Percentiles rank a stretch among this genome's conserved stretches.
phyloP scores from a whole-genome alignment of 2,113 vertebrate species.

The Xyrauchen texanus region DNA sequence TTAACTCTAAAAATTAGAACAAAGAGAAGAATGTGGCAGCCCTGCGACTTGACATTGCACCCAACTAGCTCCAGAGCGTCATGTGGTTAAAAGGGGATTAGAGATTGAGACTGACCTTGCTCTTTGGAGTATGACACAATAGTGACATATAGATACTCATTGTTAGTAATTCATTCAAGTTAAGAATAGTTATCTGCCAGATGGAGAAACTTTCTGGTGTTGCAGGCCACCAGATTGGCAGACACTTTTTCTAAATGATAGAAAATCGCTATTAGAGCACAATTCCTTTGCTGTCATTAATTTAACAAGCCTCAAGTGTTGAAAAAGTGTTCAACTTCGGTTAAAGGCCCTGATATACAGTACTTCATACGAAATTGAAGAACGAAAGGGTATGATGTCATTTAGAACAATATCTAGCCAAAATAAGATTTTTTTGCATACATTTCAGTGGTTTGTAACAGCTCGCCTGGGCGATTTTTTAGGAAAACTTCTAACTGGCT shows the following conservation, averaged over 20 bases:
- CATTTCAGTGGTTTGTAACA: no score
- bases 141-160: conserved; percentile 10
- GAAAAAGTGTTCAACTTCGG: background rate
- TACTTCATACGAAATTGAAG: no score
- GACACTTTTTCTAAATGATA: background rate
- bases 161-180: conserved; percentile 29
- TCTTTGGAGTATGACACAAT: conserved; percentile 18
- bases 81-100: conserved; percentile 38
- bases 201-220: background rate
- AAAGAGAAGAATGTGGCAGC: conserved; percentile 41
- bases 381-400: no score
- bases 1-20: conserved; percentile 37
- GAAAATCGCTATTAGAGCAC: background rate
- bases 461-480: no score
- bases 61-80: conserved; percentile 27
- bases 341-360: background rate
- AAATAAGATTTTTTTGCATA: no score
- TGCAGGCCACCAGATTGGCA: background rate
- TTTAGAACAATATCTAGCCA: no score
- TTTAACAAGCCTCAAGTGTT: no score
- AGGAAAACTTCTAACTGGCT: no score
- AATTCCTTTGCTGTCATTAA: no score
- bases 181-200: conserved; percentile 17
- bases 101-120: conserved; percentile 21
- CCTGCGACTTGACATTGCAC: conserved; percentile 20